A percentile compares a stretch with the other conserved stretches of the same genome.
These are phyloP conservation scores for Pissodes strobi DNA, from an alignment of 1,140 invertebrate genomes.

Conservation along the genomic window DNA sequence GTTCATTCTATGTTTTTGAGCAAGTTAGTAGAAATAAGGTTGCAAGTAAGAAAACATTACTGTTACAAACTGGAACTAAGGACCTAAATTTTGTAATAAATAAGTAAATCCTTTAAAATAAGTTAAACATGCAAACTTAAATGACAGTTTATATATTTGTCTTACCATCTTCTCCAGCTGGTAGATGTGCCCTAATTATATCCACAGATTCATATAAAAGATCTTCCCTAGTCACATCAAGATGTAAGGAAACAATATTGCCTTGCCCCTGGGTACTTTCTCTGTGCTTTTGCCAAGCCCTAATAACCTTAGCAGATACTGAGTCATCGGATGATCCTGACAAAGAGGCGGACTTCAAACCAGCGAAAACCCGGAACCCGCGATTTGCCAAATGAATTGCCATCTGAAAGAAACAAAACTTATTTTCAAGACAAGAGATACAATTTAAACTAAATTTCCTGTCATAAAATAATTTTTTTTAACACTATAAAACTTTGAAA, in stretches of 20 bases:
- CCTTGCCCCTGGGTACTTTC: conserved; percentile 58
- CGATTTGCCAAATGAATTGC: conserved; percentile 68
- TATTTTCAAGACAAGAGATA: no score
- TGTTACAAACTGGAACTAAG: no score
- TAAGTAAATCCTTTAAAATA: no score
- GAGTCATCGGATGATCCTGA: conserved; percentile 59
- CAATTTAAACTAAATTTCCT: no score
- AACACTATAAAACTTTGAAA: no score
- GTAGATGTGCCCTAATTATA: conserved; percentile 75
- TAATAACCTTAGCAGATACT: conserved; percentile 64
- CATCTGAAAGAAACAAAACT: no score
- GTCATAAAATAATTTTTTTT: no score
- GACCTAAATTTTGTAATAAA: no score
- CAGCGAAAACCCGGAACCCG: conserved; percentile 77
- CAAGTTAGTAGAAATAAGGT: no score
- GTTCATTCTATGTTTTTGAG: no score
- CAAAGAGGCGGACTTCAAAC: conserved; percentile 63
- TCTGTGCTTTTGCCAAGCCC: conserved; percentile 61
- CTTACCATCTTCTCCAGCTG: conserved; percentile 78
- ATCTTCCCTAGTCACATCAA: conserved; percentile 81
- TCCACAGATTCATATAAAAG: conserved; percentile 76
- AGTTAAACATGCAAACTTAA: not conserved
- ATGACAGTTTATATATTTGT: not conserved
- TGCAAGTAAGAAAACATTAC: no score
- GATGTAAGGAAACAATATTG: conserved; percentile 69